Conservation (phyloP, 2,113 vertebrate species). For the Micromys minutus region DNA sequence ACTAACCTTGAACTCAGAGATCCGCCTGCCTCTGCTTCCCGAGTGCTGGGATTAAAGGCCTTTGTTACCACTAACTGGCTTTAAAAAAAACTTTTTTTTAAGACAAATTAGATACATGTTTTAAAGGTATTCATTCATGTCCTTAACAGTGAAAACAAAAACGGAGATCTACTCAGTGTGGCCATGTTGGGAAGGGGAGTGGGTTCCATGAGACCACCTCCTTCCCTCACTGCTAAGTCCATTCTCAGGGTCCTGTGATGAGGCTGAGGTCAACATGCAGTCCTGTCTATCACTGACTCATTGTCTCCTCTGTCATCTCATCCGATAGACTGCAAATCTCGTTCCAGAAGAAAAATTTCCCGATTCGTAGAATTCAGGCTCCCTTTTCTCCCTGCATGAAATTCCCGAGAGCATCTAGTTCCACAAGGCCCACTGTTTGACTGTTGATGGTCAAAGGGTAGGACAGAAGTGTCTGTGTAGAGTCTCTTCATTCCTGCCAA, state of each 20-base stretch:
- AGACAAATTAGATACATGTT: not conserved
- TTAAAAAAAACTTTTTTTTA: not conserved
- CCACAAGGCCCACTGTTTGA: not conserved
- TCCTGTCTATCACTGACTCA: not conserved
- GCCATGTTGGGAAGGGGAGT: not conserved
- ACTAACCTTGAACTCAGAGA: not conserved
- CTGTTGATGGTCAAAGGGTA: not conserved
- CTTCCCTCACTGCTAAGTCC: not conserved
- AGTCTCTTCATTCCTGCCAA: too few relatives aligned
- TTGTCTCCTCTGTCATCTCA: not conserved
- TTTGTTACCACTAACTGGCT: not conserved
- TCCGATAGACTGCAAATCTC: not conserved
- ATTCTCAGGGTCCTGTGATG: not conserved
- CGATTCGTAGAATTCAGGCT: not conserved
- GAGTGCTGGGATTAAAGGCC: not conserved
- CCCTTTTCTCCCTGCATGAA: not conserved
- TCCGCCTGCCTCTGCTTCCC: not conserved
- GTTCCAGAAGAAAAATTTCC: not conserved
- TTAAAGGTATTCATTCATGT: not conserved
- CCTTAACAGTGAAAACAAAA: not conserved
- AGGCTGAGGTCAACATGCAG: not conserved
- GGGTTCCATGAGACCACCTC: too few relatives aligned
- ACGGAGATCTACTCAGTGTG: not conserved
- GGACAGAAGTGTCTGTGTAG: not conserved
- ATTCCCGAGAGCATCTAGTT: not conserved